phyloP scores from a whole-genome alignment of 2,113 vertebrate genomes.

The Ifrita kowaldi region DNA sequence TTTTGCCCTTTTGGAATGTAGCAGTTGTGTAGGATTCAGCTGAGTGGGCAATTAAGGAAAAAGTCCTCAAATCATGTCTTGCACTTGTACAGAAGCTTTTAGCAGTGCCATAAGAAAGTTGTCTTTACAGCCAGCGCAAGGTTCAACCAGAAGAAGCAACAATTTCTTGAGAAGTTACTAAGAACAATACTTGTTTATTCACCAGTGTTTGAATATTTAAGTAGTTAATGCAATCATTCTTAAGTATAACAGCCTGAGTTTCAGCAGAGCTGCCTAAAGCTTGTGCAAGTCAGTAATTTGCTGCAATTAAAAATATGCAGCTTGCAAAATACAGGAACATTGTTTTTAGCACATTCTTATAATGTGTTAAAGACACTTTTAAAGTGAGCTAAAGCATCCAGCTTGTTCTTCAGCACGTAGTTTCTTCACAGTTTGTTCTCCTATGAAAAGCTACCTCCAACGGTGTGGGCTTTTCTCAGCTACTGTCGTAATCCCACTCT shows the following conservation, averaged over 20 bases:
- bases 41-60: not conserved
- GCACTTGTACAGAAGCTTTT: not conserved
- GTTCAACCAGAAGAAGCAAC: not conserved
- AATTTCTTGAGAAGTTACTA: not conserved
- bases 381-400: not conserved
- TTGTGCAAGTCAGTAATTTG: not conserved
- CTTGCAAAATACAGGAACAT: not conserved
- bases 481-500: not conserved
- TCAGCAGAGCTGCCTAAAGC: not conserved
- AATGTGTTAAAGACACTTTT: not conserved
- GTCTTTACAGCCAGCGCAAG: not conserved
- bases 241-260: not conserved
- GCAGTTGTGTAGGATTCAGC: not conserved
- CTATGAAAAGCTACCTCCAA: not conserved
- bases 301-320: not conserved
- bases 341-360: not conserved
- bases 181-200: not conserved
- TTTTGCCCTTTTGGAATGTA: not conserved
- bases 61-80: not conserved
- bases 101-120: not conserved
- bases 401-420: not conserved
- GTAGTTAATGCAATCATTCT: not conserved
- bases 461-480: not conserved
- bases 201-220: not conserved
- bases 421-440: constrained; percentile 2